Conservation (phyloP, 2,888 invertebrate genomes). For the Athalia rosae region DNA sequence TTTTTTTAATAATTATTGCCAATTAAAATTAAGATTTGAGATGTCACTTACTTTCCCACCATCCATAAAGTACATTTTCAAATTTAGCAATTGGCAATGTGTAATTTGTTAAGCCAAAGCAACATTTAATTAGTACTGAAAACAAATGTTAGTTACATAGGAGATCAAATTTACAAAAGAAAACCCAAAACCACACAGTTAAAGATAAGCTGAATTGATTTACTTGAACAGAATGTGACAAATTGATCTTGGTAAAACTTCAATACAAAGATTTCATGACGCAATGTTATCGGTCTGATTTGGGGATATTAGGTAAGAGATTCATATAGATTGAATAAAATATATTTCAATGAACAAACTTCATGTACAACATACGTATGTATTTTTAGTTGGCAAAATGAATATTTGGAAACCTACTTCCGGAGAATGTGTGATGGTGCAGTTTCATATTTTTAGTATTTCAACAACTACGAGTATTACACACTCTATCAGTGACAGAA, state of each 20-base stretch:
- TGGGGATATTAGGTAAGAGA: conserved; percentile 49
- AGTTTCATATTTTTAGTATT: not conserved
- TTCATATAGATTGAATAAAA: conserved; percentile 50
- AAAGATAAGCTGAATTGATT: not conserved
- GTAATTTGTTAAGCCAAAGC: conserved; percentile 34
- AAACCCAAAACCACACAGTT: not conserved
- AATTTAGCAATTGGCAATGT: conserved; percentile 30
- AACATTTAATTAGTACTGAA: conserved; percentile 40
- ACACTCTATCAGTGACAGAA: conserved; percentile 8
- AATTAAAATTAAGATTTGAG: conserved; percentile 15
- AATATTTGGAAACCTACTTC: conserved; percentile 1
- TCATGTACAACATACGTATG: conserved; percentile 49
- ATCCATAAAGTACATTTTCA: conserved; percentile 45
- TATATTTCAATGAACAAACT: conserved; percentile 52
- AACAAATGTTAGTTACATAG: conserved; percentile 18
- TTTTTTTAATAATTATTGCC: conserved; percentile 18
- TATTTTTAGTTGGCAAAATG: conserved; percentile 18
- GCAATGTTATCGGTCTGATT: conserved; percentile 30
- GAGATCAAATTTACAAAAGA: conserved; percentile 4
- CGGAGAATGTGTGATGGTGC: conserved; percentile 17
- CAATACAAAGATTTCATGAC: conserved; percentile 2
- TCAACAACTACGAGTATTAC: conserved; percentile 8
- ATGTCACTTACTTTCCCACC: conserved; percentile 44
- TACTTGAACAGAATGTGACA: not conserved
- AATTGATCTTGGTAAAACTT: conserved; percentile 3